Percentiles rank a stretch among this genome's conserved stretches.
These are phyloP conservation scores for Theonella swinhoei DNA, from an alignment of 37 sponge, comb jelly and placozoan species.

Conservation along the genomic window DNA sequence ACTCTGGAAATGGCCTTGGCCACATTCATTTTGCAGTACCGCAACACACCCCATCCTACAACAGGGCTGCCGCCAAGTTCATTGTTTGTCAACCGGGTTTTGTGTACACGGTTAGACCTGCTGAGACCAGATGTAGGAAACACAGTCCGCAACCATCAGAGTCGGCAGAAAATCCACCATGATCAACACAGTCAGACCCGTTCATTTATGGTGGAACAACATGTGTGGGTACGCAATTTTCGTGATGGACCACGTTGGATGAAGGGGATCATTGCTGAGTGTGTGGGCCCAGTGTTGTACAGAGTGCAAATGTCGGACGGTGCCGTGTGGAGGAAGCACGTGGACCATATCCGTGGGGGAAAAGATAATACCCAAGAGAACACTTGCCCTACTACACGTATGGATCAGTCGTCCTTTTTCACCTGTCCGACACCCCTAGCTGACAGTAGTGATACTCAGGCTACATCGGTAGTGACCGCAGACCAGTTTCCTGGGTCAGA, in stretches of 20 bases:
- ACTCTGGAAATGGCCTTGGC: neutral
- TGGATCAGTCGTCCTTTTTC: too few species aligned
- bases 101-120: neutral
- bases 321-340: too few species aligned
- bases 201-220: neutral
- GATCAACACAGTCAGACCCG: neutral
- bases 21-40: neutral
- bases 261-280: too few species aligned
- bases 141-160: neutral
- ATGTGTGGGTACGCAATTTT: neutral
- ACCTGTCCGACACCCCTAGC: too few species aligned
- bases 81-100: neutral
- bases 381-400: too few species aligned
- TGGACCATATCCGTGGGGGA: too few species aligned
- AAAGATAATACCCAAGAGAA: too few species aligned
- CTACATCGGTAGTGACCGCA: too few species aligned
- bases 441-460: too few species aligned
- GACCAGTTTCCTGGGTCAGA: too few species aligned
- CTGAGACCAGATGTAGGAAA: neutral
- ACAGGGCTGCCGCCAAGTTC: neutral
- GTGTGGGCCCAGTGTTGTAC: too few species aligned
- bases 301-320: too few species aligned
- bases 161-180: neutral
- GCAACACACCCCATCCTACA: neutral
- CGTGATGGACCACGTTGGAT: neutral